Evolutionary conservation across 2,797 vertebrate species (phyloP), one percentile per base, ranked within the genome.

Genomic region (Arrhamphus sclerolepis): DNA sequence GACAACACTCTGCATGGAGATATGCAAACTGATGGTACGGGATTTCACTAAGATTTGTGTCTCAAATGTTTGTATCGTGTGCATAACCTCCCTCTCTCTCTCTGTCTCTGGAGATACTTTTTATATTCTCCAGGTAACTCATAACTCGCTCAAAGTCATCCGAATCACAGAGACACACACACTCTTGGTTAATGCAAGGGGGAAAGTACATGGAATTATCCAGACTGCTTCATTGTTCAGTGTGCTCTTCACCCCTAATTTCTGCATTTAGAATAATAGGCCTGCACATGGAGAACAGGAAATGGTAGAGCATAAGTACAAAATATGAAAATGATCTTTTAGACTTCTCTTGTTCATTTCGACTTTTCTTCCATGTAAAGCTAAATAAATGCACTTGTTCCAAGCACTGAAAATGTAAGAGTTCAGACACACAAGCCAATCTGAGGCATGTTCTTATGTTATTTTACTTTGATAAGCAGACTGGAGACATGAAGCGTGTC

Each of bases 391-490:
- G 19, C 1, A 50, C n/a, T 21, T 71, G 17, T 75, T 57, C 46
- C 24, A 24, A 31, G 43, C 55, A n/a, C 44, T 66, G 51, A 78
- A 70, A 55, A 70, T 75, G 8, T 70, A 46, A 61, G 58, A 34
- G 21, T 39, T 21, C 19, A 48, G 41, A 65, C 29, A 52, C 29
- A 52, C 4, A 11, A 70, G 62, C 29, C 52, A 58, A 80, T 72
- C 69, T 72, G 48, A 66, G 58, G 43, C 41, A 54, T 75, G 70
- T 75, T 60, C 64, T 52, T 65, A 54, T 66, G 62, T 74, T 69
- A 59, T 70, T 65, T 81, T 56, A 71, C 54, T 56, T 52, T 56
- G 70, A 77, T 73, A 80, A 81, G 81, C 59, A 61, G 69, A 69
- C 58, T 42, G 26, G 71, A 80, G 55, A 81, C 58, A 73, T 82